A percentile compares a stretch with the other conserved stretches of the same genome.
Evolutionary conservation across 1,140 invertebrate genomes (phyloP).

Genomic region (Orius laevigatus): DNA sequence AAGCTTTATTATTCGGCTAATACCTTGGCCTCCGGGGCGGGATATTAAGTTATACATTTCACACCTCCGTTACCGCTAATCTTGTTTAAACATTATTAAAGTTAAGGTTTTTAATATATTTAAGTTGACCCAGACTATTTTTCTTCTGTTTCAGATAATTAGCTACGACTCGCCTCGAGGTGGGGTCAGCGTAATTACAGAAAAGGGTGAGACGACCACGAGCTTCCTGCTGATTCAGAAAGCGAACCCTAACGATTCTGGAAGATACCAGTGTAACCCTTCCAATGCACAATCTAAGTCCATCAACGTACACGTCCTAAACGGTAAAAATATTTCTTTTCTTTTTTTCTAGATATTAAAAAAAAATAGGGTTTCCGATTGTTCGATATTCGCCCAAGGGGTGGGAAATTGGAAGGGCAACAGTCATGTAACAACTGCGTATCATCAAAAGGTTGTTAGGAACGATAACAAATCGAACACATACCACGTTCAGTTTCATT

Average conservation of each 20-base stretch:
- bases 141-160: conserved; percentile 41
- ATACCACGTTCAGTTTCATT: neutral
- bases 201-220: conserved; percentile 67
- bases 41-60: too few species aligned
- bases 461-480: neutral
- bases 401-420: too few species aligned
- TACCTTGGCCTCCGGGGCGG: too few species aligned
- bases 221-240: conserved; percentile 68
- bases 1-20: too few species aligned
- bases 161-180: conserved; percentile 55
- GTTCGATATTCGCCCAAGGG: neutral
- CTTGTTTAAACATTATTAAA: too few species aligned
- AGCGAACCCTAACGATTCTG: conserved; percentile 58
- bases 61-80: too few species aligned
- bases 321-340: conserved; percentile 51
- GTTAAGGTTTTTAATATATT: too few species aligned
- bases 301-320: conserved; percentile 74
- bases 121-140: too few species aligned
- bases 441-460: too few species aligned
- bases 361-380: neutral
- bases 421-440: too few species aligned
- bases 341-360: neutral
- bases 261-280: conserved; percentile 67
- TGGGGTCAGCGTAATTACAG: conserved; percentile 60
- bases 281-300: conserved; percentile 74